Evolutionary conservation across 2,113 vertebrate species (phyloP), one percentile per base, ranked within the genome.

Genomic region (Podarcis muralis): DNA sequence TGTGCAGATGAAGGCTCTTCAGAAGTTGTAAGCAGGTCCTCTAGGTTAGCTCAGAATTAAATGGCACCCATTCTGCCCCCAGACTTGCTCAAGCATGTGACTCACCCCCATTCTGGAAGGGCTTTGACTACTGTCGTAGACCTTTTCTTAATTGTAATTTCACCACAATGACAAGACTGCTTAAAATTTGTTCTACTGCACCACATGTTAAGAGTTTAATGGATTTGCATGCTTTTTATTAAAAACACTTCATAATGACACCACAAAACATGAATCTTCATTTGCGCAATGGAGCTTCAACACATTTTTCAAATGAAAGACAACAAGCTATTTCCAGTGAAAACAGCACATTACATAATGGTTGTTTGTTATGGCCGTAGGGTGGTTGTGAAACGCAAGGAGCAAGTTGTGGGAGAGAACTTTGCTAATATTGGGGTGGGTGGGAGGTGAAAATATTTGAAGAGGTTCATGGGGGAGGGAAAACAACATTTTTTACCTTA

Each of bases 101-200:
- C 93, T 62, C 90, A 86, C 92, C 92, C 94, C 90, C 87, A 90
- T 94, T 87, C 75, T 92, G 92, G 95, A 83, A 68, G 72, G 27
- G 83, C 91, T 87, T 81, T 91, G 93, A 94, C 92, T 92, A 90
- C 87, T 95, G 90, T 92, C 91, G 92, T 81, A 93, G 93, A 94
- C 93, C 88, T 94, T 94, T 95, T 87, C 92, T 95, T 94, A 95
- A 94, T 91, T 93, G 94, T 92, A 91, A 95, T 95, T 95, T 95
- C 90, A 89, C 72, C 79, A 88, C 92, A 85, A 77, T 90, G 92
- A 91, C 93, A 91, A 94, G 93, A 89, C 90, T 88, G 87, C 85
- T 75, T 90, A 89, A 92, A 93, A 87, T 85, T 79, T 81, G 74
- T 72, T 85, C 90, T 94, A 90, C 81, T 94, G 90, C 79, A 88